Base-by-base conservation (phyloP, 2,888 invertebrate species). In the Neoascia interrupta region DNA sequence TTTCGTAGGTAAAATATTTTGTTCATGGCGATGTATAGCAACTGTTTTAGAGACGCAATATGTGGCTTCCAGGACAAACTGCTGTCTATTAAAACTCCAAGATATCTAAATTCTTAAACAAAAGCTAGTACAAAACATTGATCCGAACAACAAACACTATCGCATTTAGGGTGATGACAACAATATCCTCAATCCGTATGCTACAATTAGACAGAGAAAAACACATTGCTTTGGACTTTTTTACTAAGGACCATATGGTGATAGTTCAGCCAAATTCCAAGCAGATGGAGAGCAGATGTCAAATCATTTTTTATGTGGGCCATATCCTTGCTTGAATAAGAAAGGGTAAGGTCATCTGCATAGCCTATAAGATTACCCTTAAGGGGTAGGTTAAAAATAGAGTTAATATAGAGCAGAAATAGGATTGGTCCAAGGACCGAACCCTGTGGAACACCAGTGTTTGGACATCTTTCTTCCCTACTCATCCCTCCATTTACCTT, bases 401-500 rank as follows among this genome's bases (percentile, higher is more conserved):
- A 37, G 16, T 23, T 53, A 6, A 37, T 37, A 15, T 37, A 39
- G 8, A 54, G n/a, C 3, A 54, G 16, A 11, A 54, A 54, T 6
- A 37, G 16, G 8, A 39, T 28, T 4, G 39, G 26, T 37, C 37
- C 54, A 37, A 39, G 37, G 13, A 39, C 26, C 4, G 39, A 54
- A n/a, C 54, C 28, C 16, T 54, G 54, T 26, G 54, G 54, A 4
- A 39, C 54, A 26, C 37, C 37, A 26, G 16, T 54, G 5, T 54
- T 54, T 5, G 39, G 15, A 54, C 43, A 41, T 1, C 2, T 3
- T 5, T 34, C 34, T 34, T 34, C 34, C 34, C 34, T 34, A 11
- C 11, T 34, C 3, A 11, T 11, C 11, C 11, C 4, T 1, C 34
- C n/a, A 1, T 2, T 36, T 36, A 11, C 34, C 34, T n/a, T 13